Percentiles rank a stretch among this genome's conserved stretches.
phyloP scores from a whole-genome alignment of 2,113 vertebrate genomes.

The Bambusicola thoracicus region DNA sequence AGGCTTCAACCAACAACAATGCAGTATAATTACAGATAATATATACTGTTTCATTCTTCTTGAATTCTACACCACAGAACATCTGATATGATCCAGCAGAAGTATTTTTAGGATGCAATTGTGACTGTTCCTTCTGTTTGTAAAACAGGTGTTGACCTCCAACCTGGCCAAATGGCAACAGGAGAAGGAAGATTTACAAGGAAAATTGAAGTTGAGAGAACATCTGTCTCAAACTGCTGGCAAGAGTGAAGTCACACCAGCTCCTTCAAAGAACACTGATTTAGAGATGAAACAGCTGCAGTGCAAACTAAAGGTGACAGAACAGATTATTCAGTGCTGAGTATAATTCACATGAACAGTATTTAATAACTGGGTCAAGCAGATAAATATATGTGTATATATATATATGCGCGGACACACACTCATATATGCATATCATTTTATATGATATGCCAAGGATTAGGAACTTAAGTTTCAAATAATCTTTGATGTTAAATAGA shows the following conservation, averaged over 20 bases:
- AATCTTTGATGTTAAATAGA: background rate
- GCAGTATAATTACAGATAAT: background rate
- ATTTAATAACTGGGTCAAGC: slow-evolving; percentile 16
- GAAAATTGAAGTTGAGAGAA: slow-evolving; percentile 76
- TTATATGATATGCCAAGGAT: background rate
- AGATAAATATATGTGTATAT: background rate
- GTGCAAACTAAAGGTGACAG: slow-evolving; percentile 89
- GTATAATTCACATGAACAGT: background rate
- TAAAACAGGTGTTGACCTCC: slow-evolving; percentile 84
- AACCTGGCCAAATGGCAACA: slow-evolving; percentile 85
- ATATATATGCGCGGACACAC: background rate
- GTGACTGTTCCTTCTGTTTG: slow-evolving; percentile 36
- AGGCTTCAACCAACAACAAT: background rate
- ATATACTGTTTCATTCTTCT: background rate
- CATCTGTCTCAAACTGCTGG: slow-evolving; percentile 76
- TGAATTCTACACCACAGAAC: background rate
- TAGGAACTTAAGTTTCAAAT: background rate
- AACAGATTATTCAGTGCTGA: slow-evolving; percentile 24
- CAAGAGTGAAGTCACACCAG: slow-evolving; percentile 61
- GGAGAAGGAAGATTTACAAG: slow-evolving; percentile 88
- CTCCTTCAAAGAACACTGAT: slow-evolving; percentile 80
- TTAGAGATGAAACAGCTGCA: slow-evolving; percentile 90
- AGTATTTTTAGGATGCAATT: background rate
- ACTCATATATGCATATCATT: background rate
- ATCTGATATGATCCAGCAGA: background rate